These are phyloP conservation scores for Aldabrachelys gigantea DNA, from an alignment of 2,113 vertebrate genomes.

Conservation along the genomic window DNA sequence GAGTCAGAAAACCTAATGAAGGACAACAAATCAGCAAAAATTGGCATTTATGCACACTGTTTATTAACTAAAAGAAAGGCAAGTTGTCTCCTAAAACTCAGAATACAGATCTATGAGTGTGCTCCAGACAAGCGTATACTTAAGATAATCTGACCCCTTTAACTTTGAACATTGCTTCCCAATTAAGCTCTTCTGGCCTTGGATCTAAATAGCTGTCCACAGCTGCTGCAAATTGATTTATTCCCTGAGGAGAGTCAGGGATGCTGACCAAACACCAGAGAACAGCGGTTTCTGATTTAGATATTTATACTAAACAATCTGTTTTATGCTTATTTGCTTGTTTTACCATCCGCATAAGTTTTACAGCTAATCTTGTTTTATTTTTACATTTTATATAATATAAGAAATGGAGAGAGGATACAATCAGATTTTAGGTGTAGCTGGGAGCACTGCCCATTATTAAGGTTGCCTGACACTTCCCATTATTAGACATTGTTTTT, in stretches of 20 bases:
- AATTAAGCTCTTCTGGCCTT: conserved; percentile 60
- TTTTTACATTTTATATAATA: neutral
- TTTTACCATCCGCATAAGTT: conserved; percentile 22
- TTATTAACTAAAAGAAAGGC: conserved; percentile 61
- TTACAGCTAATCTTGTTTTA: neutral
- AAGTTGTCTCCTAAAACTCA: conserved; percentile 49
- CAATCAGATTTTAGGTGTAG: neutral
- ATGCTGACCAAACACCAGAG: conserved; percentile 70
- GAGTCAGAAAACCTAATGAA: neutral
- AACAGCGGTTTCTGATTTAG: conserved; percentile 63
- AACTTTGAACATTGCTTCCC: conserved; percentile 64
- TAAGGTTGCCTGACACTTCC: neutral
- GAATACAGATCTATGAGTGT: conserved; percentile 38
- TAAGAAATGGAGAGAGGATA: neutral
- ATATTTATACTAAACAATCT: conserved; percentile 7
- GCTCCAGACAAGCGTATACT: conserved; percentile 62
- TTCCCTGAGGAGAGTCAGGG: conserved; percentile 55
- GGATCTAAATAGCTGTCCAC: conserved; percentile 71
- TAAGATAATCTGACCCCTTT: conserved; percentile 62
- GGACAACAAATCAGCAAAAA: conserved; percentile 55
- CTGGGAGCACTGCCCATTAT: neutral
- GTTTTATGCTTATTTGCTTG: conserved; percentile 49
- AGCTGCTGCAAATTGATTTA: conserved; percentile 74
- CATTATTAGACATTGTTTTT: neutral
- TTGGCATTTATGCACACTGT: conserved; percentile 10